Percentiles rank a stretch among this genome's conserved stretches.
Evolutionary conservation across 2,113 vertebrate species (phyloP).

Genomic region (Nesogale talazaci): DNA sequence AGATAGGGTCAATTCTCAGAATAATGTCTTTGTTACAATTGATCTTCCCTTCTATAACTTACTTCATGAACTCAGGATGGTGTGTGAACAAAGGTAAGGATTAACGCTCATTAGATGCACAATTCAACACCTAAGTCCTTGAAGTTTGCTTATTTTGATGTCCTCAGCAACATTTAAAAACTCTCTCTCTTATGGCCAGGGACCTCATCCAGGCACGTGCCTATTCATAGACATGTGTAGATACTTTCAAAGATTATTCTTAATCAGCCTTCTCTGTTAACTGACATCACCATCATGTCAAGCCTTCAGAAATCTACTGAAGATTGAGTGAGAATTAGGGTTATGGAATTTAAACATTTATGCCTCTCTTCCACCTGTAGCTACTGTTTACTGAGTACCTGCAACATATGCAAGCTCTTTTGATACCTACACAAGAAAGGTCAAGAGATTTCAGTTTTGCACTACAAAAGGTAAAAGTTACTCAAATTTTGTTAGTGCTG

Average conservation of each 20-base stretch:
- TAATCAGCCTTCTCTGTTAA: neutral
- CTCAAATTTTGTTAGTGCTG: neutral
- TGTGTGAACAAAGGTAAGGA: neutral
- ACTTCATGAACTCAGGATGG: neutral
- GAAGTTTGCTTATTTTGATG: slow-evolving; percentile 26
- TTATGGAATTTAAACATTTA: slow-evolving; percentile 1
- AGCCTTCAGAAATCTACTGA: neutral
- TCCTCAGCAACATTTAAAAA: neutral
- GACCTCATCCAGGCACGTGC: neutral
- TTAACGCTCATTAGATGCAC: neutral
- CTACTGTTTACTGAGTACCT: neutral
- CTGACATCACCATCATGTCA: neutral
- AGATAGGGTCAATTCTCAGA: slow-evolving; percentile 19
- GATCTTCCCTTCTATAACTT: neutral
- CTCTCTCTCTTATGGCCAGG: neutral
- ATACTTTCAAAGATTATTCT: neutral
- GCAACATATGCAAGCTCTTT: neutral
- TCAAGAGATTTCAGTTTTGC: neutral
- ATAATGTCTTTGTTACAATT: neutral
- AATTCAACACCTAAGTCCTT: neutral
- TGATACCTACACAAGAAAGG: neutral
- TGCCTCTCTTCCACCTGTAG: neutral
- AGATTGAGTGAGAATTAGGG: neutral
- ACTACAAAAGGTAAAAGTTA: neutral
- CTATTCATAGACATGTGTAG: neutral